These are phyloP conservation scores for Ommatoiulus sabulosus DNA, from an alignment of 2,888 invertebrate genomes.

Conservation along the genomic window DNA sequence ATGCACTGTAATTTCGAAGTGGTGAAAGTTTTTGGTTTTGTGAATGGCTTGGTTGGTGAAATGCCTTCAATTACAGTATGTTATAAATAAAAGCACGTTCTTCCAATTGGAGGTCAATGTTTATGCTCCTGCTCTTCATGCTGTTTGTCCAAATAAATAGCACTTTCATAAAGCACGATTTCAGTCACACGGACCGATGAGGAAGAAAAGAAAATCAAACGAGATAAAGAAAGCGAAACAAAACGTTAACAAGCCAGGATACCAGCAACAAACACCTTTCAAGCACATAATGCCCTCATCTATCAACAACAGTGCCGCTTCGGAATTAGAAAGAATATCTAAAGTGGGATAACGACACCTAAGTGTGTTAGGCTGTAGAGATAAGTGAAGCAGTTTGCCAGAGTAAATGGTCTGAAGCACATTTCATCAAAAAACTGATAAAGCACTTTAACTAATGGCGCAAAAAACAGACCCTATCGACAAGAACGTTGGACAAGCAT, in stretches of 20 bases:
- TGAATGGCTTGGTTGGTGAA: too few species aligned
- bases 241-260: background rate
- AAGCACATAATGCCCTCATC: background rate
- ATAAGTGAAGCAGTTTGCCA: background rate
- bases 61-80: too few species aligned
- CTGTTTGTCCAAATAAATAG: too few species aligned
- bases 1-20: too few species aligned
- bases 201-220: background rate
- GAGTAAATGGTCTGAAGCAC: conserved; percentile 10
- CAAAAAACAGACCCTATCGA: background rate
- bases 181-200: background rate
- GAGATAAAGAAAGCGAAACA: background rate
- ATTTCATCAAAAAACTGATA: background rate
- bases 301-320: background rate
- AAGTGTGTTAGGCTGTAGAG: background rate
- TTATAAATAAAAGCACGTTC: too few species aligned
- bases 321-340: background rate
- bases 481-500: too few species aligned
- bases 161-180: background rate
- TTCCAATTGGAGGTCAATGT: background rate
- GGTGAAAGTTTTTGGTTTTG: too few species aligned
- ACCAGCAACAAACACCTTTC: conserved; percentile 17
- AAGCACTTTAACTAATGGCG: background rate
- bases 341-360: conserved; percentile 10
- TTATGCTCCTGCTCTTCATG: background rate